Base-by-base conservation (phyloP, 2,797 vertebrate species). In the Champsocephalus esox region DNA sequence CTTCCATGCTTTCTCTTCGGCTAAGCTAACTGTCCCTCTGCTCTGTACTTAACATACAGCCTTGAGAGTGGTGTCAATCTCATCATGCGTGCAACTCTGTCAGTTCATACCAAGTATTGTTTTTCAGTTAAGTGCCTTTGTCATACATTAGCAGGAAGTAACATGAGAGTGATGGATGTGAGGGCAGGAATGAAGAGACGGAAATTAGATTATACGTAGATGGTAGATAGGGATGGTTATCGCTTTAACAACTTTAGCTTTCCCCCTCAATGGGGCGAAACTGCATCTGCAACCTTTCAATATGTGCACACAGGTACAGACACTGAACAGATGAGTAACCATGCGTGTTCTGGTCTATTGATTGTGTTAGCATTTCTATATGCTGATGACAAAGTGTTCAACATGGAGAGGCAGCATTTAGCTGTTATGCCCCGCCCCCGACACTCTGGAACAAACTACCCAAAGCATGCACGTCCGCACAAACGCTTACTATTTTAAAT, bases 71-170 rank as follows among this genome's bases (percentile, higher is more conserved):
- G 34, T 51, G 59, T 64, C 59, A 44, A 3, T 56, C 43, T 49
- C 11, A 12, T 57, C 19, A 44, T 61, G 55, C 2, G 0, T 65
- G 19, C 54, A 57, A 49, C 32, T 34, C 48, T 14, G 55, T 66
- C 34, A 62, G 41, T 58, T 67, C 70, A 70, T 57, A 63, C 1
- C 28, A 13, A 43, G 0, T 51, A 17, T 66, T n/a, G 62, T 38
- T 73, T 71, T 73, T 77, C 48, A 17, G 44, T 66, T 60, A 48
- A 66, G 45, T 66, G 51, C 28, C 17, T 11, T 46, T 28, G 50
- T 43, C 50, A 50, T 54, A 43, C 59, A 43, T 49, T 50, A 28
- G 55, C 0, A 2, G 19, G 16, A 2, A 13, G 52, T 57, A 58
- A 65, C 2, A 3, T 21, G 61, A 63, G 51, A 49, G 65, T 45